Conservation (phyloP, 2,113 vertebrate genomes). For the Cryptoleucopteryx plumbea region DNA sequence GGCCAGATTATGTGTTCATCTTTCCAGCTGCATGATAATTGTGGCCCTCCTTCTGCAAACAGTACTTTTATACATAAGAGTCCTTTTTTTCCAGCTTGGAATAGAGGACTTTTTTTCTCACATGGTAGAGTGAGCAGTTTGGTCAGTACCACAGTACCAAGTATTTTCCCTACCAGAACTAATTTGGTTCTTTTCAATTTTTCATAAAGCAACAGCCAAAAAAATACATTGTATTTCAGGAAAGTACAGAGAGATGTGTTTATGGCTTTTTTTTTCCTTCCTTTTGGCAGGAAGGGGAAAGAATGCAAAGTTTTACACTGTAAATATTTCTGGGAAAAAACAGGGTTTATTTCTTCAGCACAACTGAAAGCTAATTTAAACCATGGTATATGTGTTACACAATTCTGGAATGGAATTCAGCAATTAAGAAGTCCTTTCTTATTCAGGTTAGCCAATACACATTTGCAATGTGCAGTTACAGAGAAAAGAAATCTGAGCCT, state of each 20-base stretch:
- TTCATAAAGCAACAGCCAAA: background rate
- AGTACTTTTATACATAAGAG: background rate
- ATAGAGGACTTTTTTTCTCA: background rate
- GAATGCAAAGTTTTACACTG: background rate
- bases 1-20: background rate
- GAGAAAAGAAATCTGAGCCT: constrained; percentile 96
- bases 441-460: constrained; percentile 96
- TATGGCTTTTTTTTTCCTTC: background rate
- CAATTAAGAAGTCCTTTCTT: constrained; percentile 35
- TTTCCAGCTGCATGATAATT: background rate
- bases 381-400: background rate
- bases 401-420: background rate
- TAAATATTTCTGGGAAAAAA: background rate
- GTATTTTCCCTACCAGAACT: background rate
- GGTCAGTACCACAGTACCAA: background rate
- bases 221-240: background rate
- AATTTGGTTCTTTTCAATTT: background rate
- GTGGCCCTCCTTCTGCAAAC: background rate
- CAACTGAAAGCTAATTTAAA: background rate
- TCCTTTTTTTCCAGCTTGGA: background rate
- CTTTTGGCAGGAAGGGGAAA: background rate
- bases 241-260: background rate
- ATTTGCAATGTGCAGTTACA: constrained; percentile 98
- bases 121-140: background rate
- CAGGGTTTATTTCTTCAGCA: background rate